These are phyloP conservation scores for Zenarchopterus dispar DNA, from an alignment of 2,797 vertebrate genomes.

Conservation along the genomic window DNA sequence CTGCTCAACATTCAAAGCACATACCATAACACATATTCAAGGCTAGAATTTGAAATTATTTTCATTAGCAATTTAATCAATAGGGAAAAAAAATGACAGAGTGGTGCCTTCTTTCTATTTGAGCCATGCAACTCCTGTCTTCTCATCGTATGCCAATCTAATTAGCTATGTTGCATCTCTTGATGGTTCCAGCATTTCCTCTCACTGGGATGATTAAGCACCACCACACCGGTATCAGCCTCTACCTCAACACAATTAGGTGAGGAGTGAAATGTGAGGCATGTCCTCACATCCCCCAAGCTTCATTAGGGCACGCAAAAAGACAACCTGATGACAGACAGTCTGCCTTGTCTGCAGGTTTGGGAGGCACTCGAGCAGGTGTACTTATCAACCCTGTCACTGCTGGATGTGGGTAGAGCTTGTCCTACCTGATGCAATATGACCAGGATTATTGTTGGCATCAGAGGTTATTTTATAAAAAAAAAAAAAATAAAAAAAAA, in stretches of 20 bases:
- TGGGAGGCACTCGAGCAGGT: constrained; percentile 56
- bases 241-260: constrained; percentile 68
- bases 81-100: background rate
- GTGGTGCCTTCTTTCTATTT: background rate
- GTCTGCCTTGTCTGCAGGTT: constrained; percentile 42
- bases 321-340: constrained; percentile 51
- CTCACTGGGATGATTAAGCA: constrained; percentile 61
- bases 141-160: constrained; percentile 49
- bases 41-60: constrained; percentile 19
- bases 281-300: constrained; percentile 49
- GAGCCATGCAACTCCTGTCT: constrained; percentile 17
- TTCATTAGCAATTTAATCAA: constrained; percentile 20
- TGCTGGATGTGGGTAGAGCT: constrained; percentile 44
- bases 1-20: constrained; percentile 10
- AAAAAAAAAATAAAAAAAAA: background rate
- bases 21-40: constrained; percentile 17
- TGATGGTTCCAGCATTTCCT: constrained; percentile 63
- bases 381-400: constrained; percentile 47
- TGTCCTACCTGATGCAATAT: constrained; percentile 54
- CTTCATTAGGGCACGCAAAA: constrained; percentile 55
- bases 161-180: constrained; percentile 64
- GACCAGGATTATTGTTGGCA: constrained; percentile 41
- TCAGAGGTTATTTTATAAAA: constrained; percentile 39
- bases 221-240: constrained; percentile 53
- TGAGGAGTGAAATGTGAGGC: constrained; percentile 63